These are phyloP conservation scores for Corythornis vintsioides DNA, from an alignment of 2,113 vertebrate genomes.

Conservation along the genomic window DNA sequence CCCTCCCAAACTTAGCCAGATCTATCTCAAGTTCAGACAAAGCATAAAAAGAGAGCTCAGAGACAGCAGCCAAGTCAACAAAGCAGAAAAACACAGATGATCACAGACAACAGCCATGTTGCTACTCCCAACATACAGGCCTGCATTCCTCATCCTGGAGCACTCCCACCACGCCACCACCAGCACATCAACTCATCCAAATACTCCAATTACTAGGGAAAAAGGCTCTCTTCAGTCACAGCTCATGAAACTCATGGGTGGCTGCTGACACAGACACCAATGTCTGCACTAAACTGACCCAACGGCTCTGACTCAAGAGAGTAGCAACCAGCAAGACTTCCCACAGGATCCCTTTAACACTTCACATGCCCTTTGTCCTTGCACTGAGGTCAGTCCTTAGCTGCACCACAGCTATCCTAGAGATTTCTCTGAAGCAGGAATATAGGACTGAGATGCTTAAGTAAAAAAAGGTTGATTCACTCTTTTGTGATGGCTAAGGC, in stretches of 20 bases:
- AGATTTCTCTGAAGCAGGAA: not conserved
- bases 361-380: not conserved
- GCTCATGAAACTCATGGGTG: rapidly evolving
- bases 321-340: not conserved
- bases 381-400: not conserved
- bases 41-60: not conserved
- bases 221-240: not conserved
- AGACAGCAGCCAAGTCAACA: not conserved
- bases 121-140: rapidly evolving
- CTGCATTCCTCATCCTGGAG: not conserved
- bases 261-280: not conserved
- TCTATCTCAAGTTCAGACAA: not conserved
- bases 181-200: not conserved
- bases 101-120: not conserved
- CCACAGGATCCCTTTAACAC: not conserved
- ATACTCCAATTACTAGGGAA: rapidly evolving
- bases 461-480: not conserved
- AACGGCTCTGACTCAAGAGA: not conserved
- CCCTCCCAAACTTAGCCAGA: not conserved
- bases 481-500: conserved; percentile 12
- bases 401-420: not conserved
- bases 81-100: not conserved
- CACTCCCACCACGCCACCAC: not conserved
- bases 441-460: not conserved
- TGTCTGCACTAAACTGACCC: not conserved